Percentiles rank a stretch among this genome's conserved stretches.
phyloP scores from a whole-genome alignment of 2,113 vertebrate genomes.

The Kobus ellipsiprymnus region DNA sequence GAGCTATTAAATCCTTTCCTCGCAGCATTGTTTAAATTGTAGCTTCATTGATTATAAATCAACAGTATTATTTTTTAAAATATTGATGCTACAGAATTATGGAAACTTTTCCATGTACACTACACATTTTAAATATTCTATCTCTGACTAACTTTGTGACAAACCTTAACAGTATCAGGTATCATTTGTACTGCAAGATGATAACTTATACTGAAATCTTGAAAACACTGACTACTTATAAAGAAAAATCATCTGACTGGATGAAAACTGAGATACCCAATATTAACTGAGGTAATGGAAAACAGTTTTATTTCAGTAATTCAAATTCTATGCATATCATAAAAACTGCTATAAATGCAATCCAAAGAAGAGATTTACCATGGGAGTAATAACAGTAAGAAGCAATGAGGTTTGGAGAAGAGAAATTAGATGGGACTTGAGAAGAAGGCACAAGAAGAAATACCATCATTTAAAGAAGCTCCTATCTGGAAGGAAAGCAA shows the following conservation, averaged over 20 bases:
- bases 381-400: not conserved
- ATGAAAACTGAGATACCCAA: not conserved
- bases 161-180: not conserved
- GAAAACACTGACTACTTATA: not conserved
- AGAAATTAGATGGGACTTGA: not conserved
- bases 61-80: not conserved
- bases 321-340: not conserved
- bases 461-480: not conserved
- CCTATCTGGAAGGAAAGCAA: not conserved
- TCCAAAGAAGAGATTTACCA: conserved; percentile 16
- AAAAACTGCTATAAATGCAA: not conserved
- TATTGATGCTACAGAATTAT: not conserved
- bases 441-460: not conserved
- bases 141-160: not conserved
- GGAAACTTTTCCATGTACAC: not conserved
- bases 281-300: conserved; percentile 24
- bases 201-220: not conserved
- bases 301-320: not conserved
- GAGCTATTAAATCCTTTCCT: not conserved
- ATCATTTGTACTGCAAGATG: not conserved
- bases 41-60: not conserved
- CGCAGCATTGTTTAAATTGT: not conserved
- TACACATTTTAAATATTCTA: conserved; percentile 9
- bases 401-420: not conserved
- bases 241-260: not conserved